These are phyloP conservation scores for Orthochromis malagaraziensis DNA, from an alignment of 2,113 vertebrate species.

Conservation along the genomic window DNA sequence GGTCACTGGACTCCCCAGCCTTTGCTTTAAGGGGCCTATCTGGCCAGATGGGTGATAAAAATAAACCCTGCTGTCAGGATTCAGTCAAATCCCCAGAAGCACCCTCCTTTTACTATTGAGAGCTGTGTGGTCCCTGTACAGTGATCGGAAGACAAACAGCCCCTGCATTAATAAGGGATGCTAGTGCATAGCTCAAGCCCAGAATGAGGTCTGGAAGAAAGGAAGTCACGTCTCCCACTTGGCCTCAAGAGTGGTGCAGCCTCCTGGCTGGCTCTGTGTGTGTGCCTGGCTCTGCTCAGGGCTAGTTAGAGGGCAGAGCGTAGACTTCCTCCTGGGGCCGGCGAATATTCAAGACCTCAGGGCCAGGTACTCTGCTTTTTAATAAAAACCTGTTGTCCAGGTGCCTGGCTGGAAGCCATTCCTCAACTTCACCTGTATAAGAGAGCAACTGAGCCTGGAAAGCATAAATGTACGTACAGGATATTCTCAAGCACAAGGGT, in stretches of 20 bases:
- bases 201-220: slow-evolving; percentile 38
- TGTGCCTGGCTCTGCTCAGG: slow-evolving; percentile 50
- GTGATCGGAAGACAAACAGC: slow-evolving; percentile 45
- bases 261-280: slow-evolving; percentile 43
- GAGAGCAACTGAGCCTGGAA: not conserved
- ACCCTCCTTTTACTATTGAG: slow-evolving; percentile 33
- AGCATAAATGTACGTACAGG: not conserved
- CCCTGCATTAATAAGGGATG: slow-evolving; percentile 42
- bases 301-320: slow-evolving; percentile 50
- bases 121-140: slow-evolving; percentile 18
- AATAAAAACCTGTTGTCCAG: slow-evolving; percentile 34
- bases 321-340: slow-evolving; percentile 27
- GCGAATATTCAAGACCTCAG: slow-evolving; percentile 1
- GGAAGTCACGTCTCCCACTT: slow-evolving; percentile 42
- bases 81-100: slow-evolving; percentile 60
- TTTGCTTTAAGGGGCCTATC: slow-evolving; percentile 54
- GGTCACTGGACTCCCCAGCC: slow-evolving; percentile 59
- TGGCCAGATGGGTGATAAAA: slow-evolving; percentile 73
- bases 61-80: slow-evolving; percentile 65
- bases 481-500: not conserved
- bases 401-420: slow-evolving; percentile 7
- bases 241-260: slow-evolving; percentile 38
- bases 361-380: slow-evolving; percentile 21
- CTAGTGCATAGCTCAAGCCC: slow-evolving; percentile 5
- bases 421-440: not conserved